A percentile compares a stretch with the other conserved stretches of the same genome.
These are phyloP conservation scores for Streblospio benedicti DNA, from an alignment of 1,140 invertebrate species.

Conservation along the genomic window DNA sequence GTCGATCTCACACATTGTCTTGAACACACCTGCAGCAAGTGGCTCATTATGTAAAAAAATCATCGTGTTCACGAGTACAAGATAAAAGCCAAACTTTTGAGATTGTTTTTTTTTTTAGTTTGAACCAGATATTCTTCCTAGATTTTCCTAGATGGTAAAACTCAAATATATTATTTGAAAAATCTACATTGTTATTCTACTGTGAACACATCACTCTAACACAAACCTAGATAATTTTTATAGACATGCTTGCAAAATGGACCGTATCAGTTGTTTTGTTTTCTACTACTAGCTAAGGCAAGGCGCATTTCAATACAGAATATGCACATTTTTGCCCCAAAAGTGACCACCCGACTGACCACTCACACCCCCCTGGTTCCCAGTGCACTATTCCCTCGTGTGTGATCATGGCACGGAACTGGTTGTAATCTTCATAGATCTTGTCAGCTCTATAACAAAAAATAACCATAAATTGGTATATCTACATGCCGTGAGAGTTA, in stretches of 20 bases:
- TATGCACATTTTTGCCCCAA: neutral
- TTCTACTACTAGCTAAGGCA: neutral
- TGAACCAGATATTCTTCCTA: neutral
- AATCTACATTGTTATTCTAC: neutral
- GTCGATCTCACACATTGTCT: slow-evolving; percentile 19
- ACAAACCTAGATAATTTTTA: neutral
- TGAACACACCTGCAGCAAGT: slow-evolving; percentile 15
- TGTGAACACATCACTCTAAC: neutral
- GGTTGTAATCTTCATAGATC: slow-evolving; percentile 16
- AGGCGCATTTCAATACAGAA: neutral
- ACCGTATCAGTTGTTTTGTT: neutral
- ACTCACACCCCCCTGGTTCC: slow-evolving; percentile 17
- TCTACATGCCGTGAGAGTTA: too few relatives aligned
- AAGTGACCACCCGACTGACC: neutral
- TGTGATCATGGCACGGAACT: slow-evolving; percentile 13
- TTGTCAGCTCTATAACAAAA: slow-evolving; percentile 14
- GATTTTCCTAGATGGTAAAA: neutral
- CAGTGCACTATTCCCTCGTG: slow-evolving; percentile 15
- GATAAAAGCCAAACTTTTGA: neutral
- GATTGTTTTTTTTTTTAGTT: neutral
- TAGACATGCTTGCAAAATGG: neutral
- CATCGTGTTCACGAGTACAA: neutral
- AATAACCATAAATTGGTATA: too few relatives aligned
- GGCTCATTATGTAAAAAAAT: neutral
- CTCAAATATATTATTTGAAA: neutral